These are phyloP conservation scores for Meteorus cinctellus DNA, from an alignment of 2,888 invertebrate genomes.

Conservation along the genomic window DNA sequence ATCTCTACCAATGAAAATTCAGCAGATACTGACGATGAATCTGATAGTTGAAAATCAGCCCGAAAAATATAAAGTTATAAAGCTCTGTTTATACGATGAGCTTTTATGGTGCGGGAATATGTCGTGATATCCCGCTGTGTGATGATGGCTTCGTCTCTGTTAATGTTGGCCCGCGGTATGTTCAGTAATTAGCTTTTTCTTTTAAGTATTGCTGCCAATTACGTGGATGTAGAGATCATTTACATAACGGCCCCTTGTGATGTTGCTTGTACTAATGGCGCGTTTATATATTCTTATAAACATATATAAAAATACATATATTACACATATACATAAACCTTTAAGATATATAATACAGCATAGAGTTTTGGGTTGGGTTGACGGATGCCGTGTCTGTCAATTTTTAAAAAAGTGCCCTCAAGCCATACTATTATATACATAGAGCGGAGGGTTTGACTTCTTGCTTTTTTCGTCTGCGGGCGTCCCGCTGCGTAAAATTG, in stretches of 20 bases:
- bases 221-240: constrained; percentile 63
- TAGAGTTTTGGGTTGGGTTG: constrained; percentile 43
- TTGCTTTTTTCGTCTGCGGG: constrained; percentile 39
- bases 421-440: constrained; percentile 31
- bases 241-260: constrained; percentile 67
- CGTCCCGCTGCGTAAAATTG: constrained; percentile 73
- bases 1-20: not conserved
- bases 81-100: not conserved
- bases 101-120: constrained; percentile 51
- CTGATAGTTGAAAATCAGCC: not conserved
- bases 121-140: constrained; percentile 64
- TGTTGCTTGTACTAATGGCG: constrained; percentile 62
- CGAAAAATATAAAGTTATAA: not conserved
- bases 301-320: not conserved
- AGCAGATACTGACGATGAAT: not conserved
- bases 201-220: constrained; percentile 65
- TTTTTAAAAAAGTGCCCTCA: constrained; percentile 62
- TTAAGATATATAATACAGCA: too few relatives aligned
- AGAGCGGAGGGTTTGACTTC: constrained; percentile 16
- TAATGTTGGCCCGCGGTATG: constrained; percentile 44
- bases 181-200: constrained; percentile 70
- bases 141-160: constrained; percentile 60
- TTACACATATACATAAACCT: not conserved
- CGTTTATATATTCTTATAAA: constrained; percentile 20
- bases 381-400: constrained; percentile 65